Evolutionary conservation across 2,888 invertebrate genomes (phyloP), one percentile per base, ranked within the genome.

Genomic region (Clostera curtula): DNA sequence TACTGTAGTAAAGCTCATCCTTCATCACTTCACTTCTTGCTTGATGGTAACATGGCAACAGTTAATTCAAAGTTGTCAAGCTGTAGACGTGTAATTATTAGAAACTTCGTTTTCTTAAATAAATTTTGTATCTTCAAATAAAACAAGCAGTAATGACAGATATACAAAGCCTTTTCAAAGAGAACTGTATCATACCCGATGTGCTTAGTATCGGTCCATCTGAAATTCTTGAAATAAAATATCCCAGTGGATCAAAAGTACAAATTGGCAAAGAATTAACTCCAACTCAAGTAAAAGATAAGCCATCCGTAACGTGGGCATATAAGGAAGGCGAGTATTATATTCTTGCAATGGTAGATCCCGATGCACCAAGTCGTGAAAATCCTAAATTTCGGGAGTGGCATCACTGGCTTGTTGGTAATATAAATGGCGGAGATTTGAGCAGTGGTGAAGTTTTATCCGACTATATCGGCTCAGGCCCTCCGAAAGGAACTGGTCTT

Each of bases 331-430:
- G 68, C 26, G 68, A 76, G 34, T 89, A 87, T 44, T 95, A 95
- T 61, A 89, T 91, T 1, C 48, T 87, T 11, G 77, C 76, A 12
- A 83, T 87, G 85, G 70, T 82, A 0, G 93, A 93, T 69, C 93
- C 93, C 3, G 93, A 93, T 72, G 92, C 93, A 1, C 93, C 93
- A 3, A 90, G 89, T 46, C 84, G 92, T 14, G 77, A 85, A 37
- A 86, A 87, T 29, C 92, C 92, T 0, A 89, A 85, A 39, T 87
- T 86, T 43, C 79, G 90, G 12, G 92, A 93, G 70, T 91, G 89
- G 87, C 89, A 90, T 46, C 93, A 93, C 63, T 93, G 93, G 93
- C 69, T 92, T 6, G 87, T 93, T 13, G 90, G 87, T 10, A 93
- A 93, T 55, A 90, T 93, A 51, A 87, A 87, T 5, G 90, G 89